Percentiles rank a stretch among this genome's conserved stretches.
These are phyloP conservation scores for Drosophila nannoptera DNA, from an alignment of 1,140 invertebrate genomes.

Conservation along the genomic window DNA sequence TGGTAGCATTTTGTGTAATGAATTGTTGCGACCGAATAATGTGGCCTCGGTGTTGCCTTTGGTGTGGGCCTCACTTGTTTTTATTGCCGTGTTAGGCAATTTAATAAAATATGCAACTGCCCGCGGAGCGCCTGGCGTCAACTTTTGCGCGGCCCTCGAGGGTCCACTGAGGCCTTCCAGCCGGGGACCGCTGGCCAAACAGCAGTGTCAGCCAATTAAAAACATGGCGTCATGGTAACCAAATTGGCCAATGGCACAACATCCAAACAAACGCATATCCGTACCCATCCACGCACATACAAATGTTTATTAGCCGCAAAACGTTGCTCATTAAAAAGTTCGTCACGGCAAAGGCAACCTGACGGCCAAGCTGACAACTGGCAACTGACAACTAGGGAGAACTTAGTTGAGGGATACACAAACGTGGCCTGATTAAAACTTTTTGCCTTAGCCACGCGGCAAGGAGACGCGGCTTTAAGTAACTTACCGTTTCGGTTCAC, in stretches of 20 bases:
- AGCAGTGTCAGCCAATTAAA: constrained; percentile 63
- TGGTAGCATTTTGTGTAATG: constrained; percentile 68
- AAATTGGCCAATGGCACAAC: constrained; percentile 26
- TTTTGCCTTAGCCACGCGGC: constrained; percentile 16
- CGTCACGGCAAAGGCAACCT: constrained; percentile 46
- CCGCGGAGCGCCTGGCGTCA: constrained; percentile 34
- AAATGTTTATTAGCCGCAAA: constrained; percentile 77
- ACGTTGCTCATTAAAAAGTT: constrained; percentile 75
- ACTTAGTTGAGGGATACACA: constrained; percentile 4
- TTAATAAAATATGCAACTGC: constrained; percentile 77
- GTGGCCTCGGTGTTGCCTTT: constrained; percentile 30
- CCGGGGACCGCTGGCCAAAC: constrained; percentile 31
- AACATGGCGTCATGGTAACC: constrained; percentile 73
- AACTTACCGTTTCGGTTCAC: constrained; percentile 18
- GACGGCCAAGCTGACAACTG: constrained; percentile 4
- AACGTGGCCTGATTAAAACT: constrained; percentile 55
- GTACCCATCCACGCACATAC: constrained; percentile 29
- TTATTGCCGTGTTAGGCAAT: constrained; percentile 51
- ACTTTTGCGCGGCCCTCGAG: constrained; percentile 43
- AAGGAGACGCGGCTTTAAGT: constrained; percentile 31
- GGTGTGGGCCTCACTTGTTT: constrained; percentile 4
- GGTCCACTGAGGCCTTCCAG: constrained; percentile 1
- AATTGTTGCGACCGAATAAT: constrained; percentile 73
- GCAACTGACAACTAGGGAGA: constrained; percentile 3
- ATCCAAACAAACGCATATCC: not conserved